Percentiles rank a stretch among this genome's conserved stretches.
Evolutionary conservation across 2,797 vertebrate species (phyloP).

Genomic region (Spinibarbus caldwelli): DNA sequence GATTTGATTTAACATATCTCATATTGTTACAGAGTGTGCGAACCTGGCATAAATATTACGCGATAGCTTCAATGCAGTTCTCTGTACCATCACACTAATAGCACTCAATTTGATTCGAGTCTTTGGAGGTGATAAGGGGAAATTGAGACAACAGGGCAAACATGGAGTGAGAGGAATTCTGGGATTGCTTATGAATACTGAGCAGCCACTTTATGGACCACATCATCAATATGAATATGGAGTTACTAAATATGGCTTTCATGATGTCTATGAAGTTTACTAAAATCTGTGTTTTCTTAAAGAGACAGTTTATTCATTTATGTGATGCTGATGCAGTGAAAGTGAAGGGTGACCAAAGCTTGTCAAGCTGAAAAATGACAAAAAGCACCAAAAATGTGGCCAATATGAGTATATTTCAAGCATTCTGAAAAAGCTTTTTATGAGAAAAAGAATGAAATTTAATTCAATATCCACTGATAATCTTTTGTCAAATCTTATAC

Average conservation of each 20-base stretch:
- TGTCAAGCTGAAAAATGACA: neutral
- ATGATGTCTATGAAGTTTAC: neutral
- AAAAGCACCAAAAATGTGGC: neutral
- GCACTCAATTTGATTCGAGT: slow-evolving; percentile 66
- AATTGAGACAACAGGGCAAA: slow-evolving; percentile 64
- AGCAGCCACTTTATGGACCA: neutral
- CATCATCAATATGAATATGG: neutral
- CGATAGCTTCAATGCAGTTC: slow-evolving; percentile 76
- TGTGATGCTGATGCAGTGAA: neutral
- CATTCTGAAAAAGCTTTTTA: neutral
- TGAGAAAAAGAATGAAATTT: neutral
- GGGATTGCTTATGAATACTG: slow-evolving; percentile 21
- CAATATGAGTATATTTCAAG: neutral
- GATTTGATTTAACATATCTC: slow-evolving; percentile 68
- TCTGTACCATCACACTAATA: slow-evolving; percentile 72
- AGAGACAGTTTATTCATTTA: neutral
- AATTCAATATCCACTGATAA: neutral
- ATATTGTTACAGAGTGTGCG: slow-evolving; percentile 71
- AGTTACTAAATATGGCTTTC: neutral
- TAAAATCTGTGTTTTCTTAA: neutral
- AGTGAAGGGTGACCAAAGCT: neutral
- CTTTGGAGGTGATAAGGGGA: slow-evolving; percentile 74
- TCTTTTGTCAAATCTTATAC: neutral
- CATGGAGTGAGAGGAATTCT: slow-evolving; percentile 27
- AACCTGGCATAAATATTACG: slow-evolving; percentile 73